A percentile compares a stretch with the other conserved stretches of the same genome.
These are phyloP conservation scores for Neoarius graeffei DNA, from an alignment of 2,113 vertebrate species.

Conservation along the genomic window DNA sequence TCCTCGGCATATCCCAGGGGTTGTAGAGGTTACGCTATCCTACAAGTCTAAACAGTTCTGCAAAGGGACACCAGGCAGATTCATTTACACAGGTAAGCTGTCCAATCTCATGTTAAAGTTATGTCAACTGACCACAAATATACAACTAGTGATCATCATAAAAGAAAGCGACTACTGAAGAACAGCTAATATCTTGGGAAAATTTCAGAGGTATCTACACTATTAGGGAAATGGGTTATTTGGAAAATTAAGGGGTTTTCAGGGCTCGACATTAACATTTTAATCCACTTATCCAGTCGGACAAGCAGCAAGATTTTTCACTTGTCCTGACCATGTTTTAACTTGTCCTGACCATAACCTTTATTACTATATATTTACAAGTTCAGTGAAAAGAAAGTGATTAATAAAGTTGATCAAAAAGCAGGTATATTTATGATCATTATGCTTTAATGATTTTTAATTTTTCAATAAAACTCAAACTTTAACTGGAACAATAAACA, in stretches of 20 bases:
- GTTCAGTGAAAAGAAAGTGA: too few relatives aligned
- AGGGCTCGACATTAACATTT: too few relatives aligned
- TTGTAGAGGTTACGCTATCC: constrained; percentile 97
- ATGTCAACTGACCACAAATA: not conserved
- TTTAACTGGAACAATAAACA: too few relatives aligned
- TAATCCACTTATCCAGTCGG: too few relatives aligned
- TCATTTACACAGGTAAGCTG: constrained; percentile 55
- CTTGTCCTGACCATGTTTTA: too few relatives aligned
- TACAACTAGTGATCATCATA: not conserved
- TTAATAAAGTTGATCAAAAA: too few relatives aligned
- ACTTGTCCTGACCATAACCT: too few relatives aligned
- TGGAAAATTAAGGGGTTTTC: not conserved
- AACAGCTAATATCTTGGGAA: not conserved
- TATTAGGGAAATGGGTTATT: not conserved
- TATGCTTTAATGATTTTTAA: too few relatives aligned
- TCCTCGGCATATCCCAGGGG: constrained; percentile 96
- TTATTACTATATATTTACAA: too few relatives aligned
- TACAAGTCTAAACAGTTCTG: constrained; percentile 99
- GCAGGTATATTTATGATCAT: too few relatives aligned
- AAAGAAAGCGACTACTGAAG: not conserved
- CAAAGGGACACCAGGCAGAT: constrained; percentile 79
- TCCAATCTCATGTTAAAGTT: not conserved
- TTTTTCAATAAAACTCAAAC: too few relatives aligned
- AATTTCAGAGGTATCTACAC: not conserved
- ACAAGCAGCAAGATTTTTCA: too few relatives aligned